phyloP scores from a whole-genome alignment of 2,888 invertebrate genomes.

The Callyntrura guangdongensis region DNA sequence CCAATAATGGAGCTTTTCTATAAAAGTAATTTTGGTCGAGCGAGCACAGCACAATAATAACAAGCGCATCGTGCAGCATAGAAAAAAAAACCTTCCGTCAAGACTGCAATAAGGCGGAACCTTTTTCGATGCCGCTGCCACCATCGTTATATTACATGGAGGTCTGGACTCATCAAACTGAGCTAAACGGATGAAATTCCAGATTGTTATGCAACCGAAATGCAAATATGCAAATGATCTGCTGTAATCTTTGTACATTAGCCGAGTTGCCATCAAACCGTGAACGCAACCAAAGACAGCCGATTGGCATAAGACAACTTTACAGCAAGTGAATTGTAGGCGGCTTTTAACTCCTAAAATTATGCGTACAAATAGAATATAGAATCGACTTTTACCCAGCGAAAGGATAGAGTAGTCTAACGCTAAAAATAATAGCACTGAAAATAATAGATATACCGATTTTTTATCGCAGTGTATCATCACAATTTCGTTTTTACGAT shows the following conservation, averaged over 20 bases:
- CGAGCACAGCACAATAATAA: neutral
- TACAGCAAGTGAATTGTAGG: too few relatives aligned
- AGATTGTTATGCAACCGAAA: conserved; percentile 5
- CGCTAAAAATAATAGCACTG: too few relatives aligned
- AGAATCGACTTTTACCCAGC: too few relatives aligned
- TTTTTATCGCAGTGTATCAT: too few relatives aligned
- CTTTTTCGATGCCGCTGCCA: conserved; percentile 10
- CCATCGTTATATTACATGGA: conserved; percentile 38
- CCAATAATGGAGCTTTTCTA: neutral
- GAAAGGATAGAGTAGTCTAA: too few relatives aligned
- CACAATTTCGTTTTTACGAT: too few relatives aligned
- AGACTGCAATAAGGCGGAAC: neutral
- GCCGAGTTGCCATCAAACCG: neutral
- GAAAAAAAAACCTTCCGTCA: conserved; percentile 18
- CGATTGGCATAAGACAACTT: neutral
- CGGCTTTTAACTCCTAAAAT: too few relatives aligned
- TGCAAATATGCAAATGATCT: conserved; percentile 48
- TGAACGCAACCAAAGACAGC: neutral
- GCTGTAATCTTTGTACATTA: neutral
- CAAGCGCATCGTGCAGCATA: neutral
- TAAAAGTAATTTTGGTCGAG: neutral
- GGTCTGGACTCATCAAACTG: conserved; percentile 47
- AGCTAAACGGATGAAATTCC: conserved; percentile 9
- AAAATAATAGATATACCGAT: too few relatives aligned
- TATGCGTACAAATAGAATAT: too few relatives aligned